Conservation (phyloP, 2,797 vertebrate genomes). For the Amphiprion clarkii region DNA sequence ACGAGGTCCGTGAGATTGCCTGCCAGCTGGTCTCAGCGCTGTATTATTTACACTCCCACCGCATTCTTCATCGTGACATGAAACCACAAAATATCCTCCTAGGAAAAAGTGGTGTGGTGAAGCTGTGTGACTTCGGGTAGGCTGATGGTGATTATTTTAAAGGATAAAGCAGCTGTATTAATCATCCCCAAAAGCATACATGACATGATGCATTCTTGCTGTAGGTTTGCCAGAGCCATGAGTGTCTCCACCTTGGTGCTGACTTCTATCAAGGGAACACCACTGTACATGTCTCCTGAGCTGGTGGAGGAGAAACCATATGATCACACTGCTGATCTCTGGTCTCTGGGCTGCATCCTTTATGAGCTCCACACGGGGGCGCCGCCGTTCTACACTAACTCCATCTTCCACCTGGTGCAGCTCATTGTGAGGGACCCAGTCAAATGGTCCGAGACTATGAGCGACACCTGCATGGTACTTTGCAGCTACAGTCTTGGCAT, state of each 20-base stretch:
- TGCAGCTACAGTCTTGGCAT: background rate
- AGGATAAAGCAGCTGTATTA: background rate
- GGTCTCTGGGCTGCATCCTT: slow-evolving; percentile 97
- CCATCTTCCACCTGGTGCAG: slow-evolving; percentile 94
- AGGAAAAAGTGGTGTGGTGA: slow-evolving; percentile 92
- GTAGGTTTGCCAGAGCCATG: slow-evolving; percentile 96
- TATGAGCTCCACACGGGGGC: slow-evolving; percentile 95
- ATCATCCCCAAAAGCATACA: background rate
- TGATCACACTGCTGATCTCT: slow-evolving; percentile 95
- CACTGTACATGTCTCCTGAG: slow-evolving; percentile 98
- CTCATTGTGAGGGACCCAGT: slow-evolving; percentile 92
- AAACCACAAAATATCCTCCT: slow-evolving; percentile 98
- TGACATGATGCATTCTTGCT: background rate
- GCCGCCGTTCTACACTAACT: slow-evolving; percentile 97
- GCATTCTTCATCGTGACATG: slow-evolving; percentile 98
- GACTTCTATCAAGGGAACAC: slow-evolving; percentile 98
- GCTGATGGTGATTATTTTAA: slow-evolving; percentile 44
- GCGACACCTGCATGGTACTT: slow-evolving; percentile 90
- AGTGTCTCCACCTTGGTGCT: slow-evolving; percentile 96
- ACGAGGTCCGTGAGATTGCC: slow-evolving; percentile 91
- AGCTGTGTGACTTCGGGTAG: slow-evolving; percentile 98
- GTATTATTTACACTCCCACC: slow-evolving; percentile 97
- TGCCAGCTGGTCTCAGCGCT: slow-evolving; percentile 96
- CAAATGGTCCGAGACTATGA: slow-evolving; percentile 92
- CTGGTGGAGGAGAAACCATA: slow-evolving; percentile 95